Evolutionary conservation across 1,140 invertebrate species (phyloP), one percentile per base, ranked within the genome.

Genomic region (Oryctes rhinoceros): DNA sequence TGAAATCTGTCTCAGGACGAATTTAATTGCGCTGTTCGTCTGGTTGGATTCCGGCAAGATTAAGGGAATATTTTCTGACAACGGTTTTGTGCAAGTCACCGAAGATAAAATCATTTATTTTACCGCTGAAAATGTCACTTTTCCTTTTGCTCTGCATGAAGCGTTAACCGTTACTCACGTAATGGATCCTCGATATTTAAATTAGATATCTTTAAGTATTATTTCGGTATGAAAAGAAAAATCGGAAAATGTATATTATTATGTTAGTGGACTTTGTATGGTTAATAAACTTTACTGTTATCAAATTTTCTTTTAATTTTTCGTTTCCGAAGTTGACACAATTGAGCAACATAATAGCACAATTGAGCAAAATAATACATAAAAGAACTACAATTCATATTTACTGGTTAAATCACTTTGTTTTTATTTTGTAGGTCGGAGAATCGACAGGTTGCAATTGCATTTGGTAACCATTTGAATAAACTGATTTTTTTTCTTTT

Each of bases 11-110:
- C 79, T 87, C 0, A 83, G 83, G 77, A 82, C 80, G n/a, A 86
- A 87, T 3, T 85, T 84, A 0, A 82, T 85, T 4, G 87, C 88
- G 79, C 84, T 88, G 5, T 88, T 86, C 71, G 78, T 89, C n/a
- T 87, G 87, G 79, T 80, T 89, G 10, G 76, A 85, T 39, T 81
- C 85, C 78, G 80, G 80, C 9, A 81, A 85, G 24, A 85, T 85
- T 3, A 76, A 77, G 7, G 87, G 88, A 79, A 81, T 75, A 59
- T 83, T 89, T 10, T 87, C 87, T 4, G 84, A 86, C 77, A 89
- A 89, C 80, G 88, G 88, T 13, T 89, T 86, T 80, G 85, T 88
- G 83, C 85, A 86, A 79, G 81, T 87, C 4, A 78, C 79, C 15
- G 83, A 84, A 4, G 79, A 82, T 20, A 84, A 85, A 78, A 83